Conservation (phyloP, 1,140 invertebrate species). For the Vollenhovia emeryi region DNA sequence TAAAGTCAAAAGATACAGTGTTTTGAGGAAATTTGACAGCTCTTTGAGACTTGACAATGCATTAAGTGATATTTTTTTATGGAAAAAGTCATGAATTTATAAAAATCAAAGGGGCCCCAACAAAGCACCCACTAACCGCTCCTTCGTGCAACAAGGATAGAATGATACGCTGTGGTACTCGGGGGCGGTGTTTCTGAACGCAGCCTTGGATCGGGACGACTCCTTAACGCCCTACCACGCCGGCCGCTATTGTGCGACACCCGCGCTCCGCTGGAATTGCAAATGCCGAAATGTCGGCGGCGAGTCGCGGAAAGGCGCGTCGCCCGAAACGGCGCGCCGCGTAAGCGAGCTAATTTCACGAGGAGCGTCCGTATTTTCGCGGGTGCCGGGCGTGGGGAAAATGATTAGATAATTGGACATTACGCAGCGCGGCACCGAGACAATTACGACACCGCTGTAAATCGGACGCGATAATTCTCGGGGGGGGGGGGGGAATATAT, state of each 20-base stretch:
- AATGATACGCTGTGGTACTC: too few species aligned
- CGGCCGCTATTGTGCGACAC: slow-evolving; percentile 42
- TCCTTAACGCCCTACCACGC: slow-evolving; percentile 24
- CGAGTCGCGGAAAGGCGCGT: background rate
- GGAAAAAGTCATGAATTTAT: too few species aligned
- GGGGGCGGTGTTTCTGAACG: too few species aligned
- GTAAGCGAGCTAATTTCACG: slow-evolving; percentile 1
- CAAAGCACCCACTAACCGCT: too few species aligned
- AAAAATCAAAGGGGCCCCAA: too few species aligned
- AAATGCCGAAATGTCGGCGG: slow-evolving; percentile 15
- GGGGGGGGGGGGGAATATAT: too few species aligned
- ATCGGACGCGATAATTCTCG: background rate
- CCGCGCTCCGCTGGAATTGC: slow-evolving; percentile 32
- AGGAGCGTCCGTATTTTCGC: background rate
- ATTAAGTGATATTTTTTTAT: too few species aligned
- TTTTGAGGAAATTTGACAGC: too few species aligned
- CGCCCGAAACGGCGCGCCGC: background rate
- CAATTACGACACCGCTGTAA: background rate
- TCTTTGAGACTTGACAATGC: too few species aligned
- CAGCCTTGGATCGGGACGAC: background rate
- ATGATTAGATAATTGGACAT: slow-evolving; percentile 11
- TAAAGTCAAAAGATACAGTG: too few species aligned
- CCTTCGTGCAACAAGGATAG: too few species aligned
- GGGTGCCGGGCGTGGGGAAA: background rate
- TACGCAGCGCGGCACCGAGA: background rate